Conservation (phyloP, 1,140 invertebrate species). For the Drosophila fuyamai region DNA sequence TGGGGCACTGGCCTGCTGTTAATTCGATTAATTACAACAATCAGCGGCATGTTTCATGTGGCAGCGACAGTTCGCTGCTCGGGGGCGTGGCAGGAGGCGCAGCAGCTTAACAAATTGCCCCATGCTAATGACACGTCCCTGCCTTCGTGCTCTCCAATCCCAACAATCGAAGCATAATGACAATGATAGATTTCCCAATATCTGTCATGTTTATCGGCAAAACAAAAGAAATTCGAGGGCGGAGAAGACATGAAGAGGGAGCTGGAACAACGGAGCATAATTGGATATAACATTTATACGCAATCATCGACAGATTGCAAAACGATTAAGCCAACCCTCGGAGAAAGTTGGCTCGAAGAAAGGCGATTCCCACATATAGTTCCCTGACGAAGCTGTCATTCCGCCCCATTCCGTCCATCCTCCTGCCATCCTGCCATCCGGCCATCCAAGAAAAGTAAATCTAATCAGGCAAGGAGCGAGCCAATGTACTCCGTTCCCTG, state of each 20-base stretch:
- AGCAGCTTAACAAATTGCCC: slow-evolving; percentile 71
- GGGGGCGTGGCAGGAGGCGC: slow-evolving; percentile 29
- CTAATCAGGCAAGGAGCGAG: slow-evolving; percentile 43
- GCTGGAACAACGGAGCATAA: slow-evolving; percentile 58
- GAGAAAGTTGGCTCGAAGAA: slow-evolving; percentile 38
- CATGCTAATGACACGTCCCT: slow-evolving; percentile 68
- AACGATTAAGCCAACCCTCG: slow-evolving; percentile 81
- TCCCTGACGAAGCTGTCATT: slow-evolving; percentile 5
- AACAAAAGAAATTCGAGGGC: slow-evolving; percentile 48
- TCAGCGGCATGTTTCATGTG: slow-evolving; percentile 83
- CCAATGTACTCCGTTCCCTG: slow-evolving; percentile 2
- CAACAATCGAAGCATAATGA: slow-evolving; percentile 84
- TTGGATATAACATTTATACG: slow-evolving; percentile 84
- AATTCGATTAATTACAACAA: slow-evolving; percentile 85
- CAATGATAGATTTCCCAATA: slow-evolving; percentile 85
- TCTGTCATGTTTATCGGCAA: slow-evolving; percentile 83
- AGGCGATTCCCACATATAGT: not conserved
- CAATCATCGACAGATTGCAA: slow-evolving; percentile 84
- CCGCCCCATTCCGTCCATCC: not conserved
- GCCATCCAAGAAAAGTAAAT: slow-evolving; percentile 36
- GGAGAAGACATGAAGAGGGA: slow-evolving; percentile 7
- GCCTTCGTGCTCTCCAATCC: not conserved
- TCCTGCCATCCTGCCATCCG: not conserved
- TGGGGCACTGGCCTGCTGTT: slow-evolving; percentile 65
- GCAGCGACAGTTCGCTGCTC: slow-evolving; percentile 43